Conservation (phyloP, 92 coral and sea anemone species). For the Umimayanthus kanabou region DNA sequence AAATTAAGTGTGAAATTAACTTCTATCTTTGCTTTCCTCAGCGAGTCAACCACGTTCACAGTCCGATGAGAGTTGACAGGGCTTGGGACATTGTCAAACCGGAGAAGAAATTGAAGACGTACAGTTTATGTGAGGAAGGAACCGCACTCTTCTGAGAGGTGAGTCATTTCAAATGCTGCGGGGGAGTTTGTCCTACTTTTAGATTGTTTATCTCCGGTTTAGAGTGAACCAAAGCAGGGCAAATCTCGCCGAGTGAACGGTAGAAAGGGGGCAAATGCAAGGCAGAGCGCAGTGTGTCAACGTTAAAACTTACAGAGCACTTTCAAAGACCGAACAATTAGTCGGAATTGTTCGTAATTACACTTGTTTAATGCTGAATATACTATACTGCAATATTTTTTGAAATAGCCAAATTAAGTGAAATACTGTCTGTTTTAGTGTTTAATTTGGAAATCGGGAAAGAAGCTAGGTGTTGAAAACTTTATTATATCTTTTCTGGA, state of each 20-base stretch:
- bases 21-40: background rate
- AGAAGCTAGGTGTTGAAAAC: background rate
- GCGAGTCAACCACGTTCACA: background rate
- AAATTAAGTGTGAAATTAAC: background rate
- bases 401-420: slow-evolving; percentile 19
- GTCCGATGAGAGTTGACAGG: slow-evolving; percentile 4
- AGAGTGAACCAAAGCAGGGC: background rate
- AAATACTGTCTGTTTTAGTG: background rate
- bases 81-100: background rate
- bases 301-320: background rate
- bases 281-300: background rate
- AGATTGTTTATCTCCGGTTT: background rate
- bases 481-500: background rate
- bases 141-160: slow-evolving; percentile 9
- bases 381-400: background rate
- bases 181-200: background rate
- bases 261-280: slow-evolving; percentile 22
- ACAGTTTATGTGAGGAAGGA: background rate
- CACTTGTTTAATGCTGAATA: slow-evolving; percentile 7
- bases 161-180: slow-evolving; percentile 5
- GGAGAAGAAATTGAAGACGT: background rate
- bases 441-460: background rate
- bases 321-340: slow-evolving; percentile 17
- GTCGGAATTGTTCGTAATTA: slow-evolving; percentile 1
- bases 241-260: background rate